These are phyloP conservation scores for Piaya cayana DNA, from an alignment of 2,113 vertebrate species.

Conservation along the genomic window DNA sequence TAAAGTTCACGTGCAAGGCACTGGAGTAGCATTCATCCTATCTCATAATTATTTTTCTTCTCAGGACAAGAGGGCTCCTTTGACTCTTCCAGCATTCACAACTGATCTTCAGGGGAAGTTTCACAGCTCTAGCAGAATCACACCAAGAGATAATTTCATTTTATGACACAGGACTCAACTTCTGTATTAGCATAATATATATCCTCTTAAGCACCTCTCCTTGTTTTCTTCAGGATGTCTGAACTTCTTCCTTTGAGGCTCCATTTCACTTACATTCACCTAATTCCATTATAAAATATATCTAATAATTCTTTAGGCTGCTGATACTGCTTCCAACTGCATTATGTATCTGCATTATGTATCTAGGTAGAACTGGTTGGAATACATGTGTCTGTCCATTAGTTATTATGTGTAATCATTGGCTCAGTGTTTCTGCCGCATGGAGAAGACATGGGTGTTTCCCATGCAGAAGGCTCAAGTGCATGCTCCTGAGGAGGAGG, in stretches of 20 bases:
- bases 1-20: accelerated
- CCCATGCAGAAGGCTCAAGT: background rate
- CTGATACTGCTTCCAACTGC: background rate
- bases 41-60: background rate
- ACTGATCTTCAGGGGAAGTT: background rate
- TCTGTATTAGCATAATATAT: background rate
- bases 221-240: background rate
- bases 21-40: background rate
- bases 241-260: background rate
- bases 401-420: background rate
- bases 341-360: background rate
- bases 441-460: background rate
- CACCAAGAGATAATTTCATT: background rate
- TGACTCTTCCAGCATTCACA: background rate
- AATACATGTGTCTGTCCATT: background rate
- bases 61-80: background rate
- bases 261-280: background rate
- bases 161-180: background rate
- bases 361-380: background rate
- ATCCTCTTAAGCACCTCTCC: background rate
- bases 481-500: background rate
- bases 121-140: background rate
- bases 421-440: background rate
- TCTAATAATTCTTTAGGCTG: background rate
- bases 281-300: background rate